Percentiles rank a stretch among this genome's conserved stretches.
Evolutionary conservation across 2,797 vertebrate species (phyloP).

Genomic region (Malurus splendens): DNA sequence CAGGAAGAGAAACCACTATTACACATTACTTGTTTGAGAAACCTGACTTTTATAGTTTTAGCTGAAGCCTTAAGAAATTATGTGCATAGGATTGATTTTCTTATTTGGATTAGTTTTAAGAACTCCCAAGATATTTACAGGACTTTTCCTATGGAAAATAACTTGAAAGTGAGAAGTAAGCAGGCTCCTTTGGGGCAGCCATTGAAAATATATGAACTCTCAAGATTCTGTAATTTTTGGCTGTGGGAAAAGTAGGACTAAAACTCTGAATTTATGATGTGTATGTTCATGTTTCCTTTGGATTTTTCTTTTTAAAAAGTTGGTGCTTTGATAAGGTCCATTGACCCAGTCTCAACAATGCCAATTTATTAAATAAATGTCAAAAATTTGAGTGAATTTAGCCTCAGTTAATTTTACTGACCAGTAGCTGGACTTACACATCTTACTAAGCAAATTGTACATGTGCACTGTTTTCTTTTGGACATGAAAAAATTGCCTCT

Average conservation of each 20-base stretch:
- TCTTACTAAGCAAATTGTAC: neutral
- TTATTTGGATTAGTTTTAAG: neutral
- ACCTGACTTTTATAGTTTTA: neutral
- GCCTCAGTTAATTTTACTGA: neutral
- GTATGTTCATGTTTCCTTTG: neutral
- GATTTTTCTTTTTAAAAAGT: neutral
- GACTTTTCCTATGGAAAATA: neutral
- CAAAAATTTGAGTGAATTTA: neutral
- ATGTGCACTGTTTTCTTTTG: neutral
- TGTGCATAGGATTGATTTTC: neutral
- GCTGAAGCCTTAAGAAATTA: neutral
- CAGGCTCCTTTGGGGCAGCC: neutral
- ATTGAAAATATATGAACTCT: neutral
- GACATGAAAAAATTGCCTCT: neutral
- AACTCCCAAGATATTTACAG: neutral
- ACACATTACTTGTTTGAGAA: neutral
- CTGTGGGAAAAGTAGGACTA: neutral
- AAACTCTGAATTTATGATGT: neutral
- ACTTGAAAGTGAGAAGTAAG: neutral
- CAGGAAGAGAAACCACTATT: neutral
- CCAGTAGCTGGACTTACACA: rapidly evolving
- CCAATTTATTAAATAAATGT: neutral
- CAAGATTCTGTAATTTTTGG: neutral
- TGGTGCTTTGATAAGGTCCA: neutral
- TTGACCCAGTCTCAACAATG: neutral